Conservation (phyloP, 2,113 vertebrate genomes). For the Myiagra hebetior region DNA sequence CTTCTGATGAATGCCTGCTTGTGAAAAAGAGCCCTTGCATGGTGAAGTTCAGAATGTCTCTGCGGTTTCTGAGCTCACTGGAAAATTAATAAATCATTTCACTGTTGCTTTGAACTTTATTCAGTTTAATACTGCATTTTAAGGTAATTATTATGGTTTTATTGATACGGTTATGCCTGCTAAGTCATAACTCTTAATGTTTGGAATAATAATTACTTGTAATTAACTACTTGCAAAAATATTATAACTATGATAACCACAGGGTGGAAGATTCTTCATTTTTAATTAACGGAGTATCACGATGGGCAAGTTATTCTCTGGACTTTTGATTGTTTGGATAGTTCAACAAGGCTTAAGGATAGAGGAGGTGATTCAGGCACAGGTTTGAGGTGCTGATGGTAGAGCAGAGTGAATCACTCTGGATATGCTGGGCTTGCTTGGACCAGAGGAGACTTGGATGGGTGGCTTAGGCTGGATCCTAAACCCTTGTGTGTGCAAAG, state of each 20-base stretch:
- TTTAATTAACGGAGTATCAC: not conserved
- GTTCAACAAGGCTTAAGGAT: not conserved
- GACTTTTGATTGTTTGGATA: not conserved
- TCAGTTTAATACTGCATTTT: not conserved
- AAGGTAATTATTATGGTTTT: not conserved
- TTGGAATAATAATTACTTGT: not conserved
- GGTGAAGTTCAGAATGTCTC: not conserved
- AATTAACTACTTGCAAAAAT: not conserved
- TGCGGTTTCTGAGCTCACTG: slow-evolving; percentile 8
- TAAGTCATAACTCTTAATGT: not conserved
- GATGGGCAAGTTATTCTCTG: not conserved
- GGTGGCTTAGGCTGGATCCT: not conserved
- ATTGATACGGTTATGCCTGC: not conserved
- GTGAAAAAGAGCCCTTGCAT: not conserved
- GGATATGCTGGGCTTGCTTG: not conserved
- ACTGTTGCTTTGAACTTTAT: not conserved
- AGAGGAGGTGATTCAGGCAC: not conserved
- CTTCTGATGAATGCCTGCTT: not conserved
- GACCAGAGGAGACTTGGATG: not conserved
- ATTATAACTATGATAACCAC: not conserved
- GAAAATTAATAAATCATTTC: not conserved
- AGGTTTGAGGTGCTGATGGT: not conserved
- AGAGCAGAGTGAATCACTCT: not conserved
- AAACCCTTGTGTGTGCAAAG: not conserved
- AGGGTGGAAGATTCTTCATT: not conserved